phyloP scores from a whole-genome alignment of 2,888 invertebrate species.

The Trachelus stipa region DNA sequence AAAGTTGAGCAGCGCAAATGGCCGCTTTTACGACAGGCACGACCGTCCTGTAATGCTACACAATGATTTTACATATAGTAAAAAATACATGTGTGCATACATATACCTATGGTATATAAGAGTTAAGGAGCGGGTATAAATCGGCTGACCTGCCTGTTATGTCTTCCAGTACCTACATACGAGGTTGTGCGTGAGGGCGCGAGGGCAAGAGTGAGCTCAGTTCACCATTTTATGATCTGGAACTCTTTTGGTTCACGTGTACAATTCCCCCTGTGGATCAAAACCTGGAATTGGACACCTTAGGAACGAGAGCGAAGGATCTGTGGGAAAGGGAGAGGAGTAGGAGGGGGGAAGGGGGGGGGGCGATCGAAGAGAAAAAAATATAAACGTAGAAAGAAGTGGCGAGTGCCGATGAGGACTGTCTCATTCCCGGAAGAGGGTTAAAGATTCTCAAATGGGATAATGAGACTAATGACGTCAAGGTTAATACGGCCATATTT shows the following conservation, averaged over 20 bases:
- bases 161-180: conserved; percentile 38
- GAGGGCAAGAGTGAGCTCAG: conserved; percentile 32
- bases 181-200: conserved; percentile 18
- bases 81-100: conserved; percentile 30
- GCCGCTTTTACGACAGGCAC: conserved; percentile 50
- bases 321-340: too few relatives aligned
- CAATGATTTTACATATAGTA: conserved; percentile 59
- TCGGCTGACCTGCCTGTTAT: conserved; percentile 52
- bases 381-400: background rate
- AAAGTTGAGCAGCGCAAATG: conserved; percentile 38
- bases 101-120: conserved; percentile 24
- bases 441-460: background rate
- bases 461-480: background rate
- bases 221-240: conserved; percentile 53
- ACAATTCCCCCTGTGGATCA: background rate
- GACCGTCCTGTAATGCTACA: conserved; percentile 43
- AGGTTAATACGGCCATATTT: background rate
- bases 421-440: background rate
- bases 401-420: background rate
- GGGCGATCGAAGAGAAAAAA: background rate
- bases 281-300: background rate
- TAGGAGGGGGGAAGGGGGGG: background rate
- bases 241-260: conserved; percentile 24
- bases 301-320: background rate
- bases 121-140: conserved; percentile 56